Conservation (phyloP, 2,888 invertebrate genomes). For the Acrocera orbiculus region DNA sequence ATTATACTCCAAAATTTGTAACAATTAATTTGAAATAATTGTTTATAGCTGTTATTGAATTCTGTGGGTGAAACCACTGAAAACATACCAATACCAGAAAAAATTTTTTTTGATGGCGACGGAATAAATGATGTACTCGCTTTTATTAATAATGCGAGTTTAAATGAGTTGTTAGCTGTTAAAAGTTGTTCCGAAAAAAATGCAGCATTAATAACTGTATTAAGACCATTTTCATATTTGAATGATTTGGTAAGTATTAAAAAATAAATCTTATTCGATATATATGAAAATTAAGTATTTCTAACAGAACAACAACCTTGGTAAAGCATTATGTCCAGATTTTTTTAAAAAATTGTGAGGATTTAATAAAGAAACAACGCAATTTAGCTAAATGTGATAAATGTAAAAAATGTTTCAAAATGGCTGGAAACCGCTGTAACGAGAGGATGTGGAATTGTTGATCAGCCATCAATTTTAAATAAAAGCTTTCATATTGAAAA, state of each 20-base stretch:
- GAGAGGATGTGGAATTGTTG: slow-evolving; percentile 51
- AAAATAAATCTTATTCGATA: slow-evolving; percentile 1
- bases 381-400: slow-evolving; percentile 63
- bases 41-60: too few species aligned
- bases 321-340: slow-evolving; percentile 55
- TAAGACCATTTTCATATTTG: slow-evolving; percentile 70
- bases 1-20: too few species aligned
- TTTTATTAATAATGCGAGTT: slow-evolving; percentile 60
- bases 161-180: slow-evolving; percentile 58
- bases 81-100: slow-evolving; percentile 20
- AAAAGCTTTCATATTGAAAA: slow-evolving; percentile 24
- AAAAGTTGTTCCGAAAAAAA: slow-evolving; percentile 73
- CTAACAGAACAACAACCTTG: slow-evolving; percentile 33
- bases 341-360: slow-evolving; percentile 66
- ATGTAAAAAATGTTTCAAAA: slow-evolving; percentile 64
- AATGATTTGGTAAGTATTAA: slow-evolving; percentile 45
- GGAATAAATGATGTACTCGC: slow-evolving; percentile 55
- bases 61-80: slow-evolving; percentile 21
- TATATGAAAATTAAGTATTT: slow-evolving; percentile 2
- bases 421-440: slow-evolving; percentile 66
- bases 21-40: too few species aligned
- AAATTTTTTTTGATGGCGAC: slow-evolving; percentile 29
- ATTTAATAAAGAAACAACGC: slow-evolving; percentile 50
- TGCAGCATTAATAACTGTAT: slow-evolving; percentile 52
- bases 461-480: slow-evolving; percentile 55